Evolutionary conservation across 2,888 invertebrate genomes (phyloP).

Genomic region (Electrophaes corylata): DNA sequence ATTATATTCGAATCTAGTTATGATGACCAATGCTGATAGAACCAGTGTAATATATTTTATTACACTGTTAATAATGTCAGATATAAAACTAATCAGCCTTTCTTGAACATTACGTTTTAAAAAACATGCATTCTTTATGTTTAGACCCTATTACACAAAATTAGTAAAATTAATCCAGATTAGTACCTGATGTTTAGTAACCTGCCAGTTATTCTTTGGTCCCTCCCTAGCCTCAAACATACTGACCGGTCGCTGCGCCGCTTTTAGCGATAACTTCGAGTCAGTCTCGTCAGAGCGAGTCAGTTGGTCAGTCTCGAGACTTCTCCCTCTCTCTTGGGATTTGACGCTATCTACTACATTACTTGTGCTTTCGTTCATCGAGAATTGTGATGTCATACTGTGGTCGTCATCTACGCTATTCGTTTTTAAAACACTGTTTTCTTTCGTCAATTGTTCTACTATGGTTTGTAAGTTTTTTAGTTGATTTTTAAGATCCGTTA

Average conservation of each 20-base stretch:
- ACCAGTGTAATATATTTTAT: too few species aligned
- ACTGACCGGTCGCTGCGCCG: constrained; percentile 90
- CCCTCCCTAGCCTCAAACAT: constrained; percentile 94
- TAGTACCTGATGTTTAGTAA: constrained; percentile 85
- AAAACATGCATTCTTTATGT: not conserved
- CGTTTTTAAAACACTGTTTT: constrained; percentile 90
- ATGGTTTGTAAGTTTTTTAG: constrained; percentile 86
- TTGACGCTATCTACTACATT: constrained; percentile 55
- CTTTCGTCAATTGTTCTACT: constrained; percentile 90
- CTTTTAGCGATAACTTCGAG: constrained; percentile 65
- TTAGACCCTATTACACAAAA: constrained; percentile 37
- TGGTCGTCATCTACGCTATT: constrained; percentile 76
- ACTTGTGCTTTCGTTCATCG: constrained; percentile 62
- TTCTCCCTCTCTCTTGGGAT: constrained; percentile 69
- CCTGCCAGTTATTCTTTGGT: constrained; percentile 84
- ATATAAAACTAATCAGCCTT: too few species aligned
- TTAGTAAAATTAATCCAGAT: constrained; percentile 70
- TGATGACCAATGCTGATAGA: too few species aligned
- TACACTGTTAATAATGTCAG: too few species aligned
- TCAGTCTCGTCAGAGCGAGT: constrained; percentile 78
- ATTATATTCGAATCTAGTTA: too few species aligned
- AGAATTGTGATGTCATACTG: constrained; percentile 69
- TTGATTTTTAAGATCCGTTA: constrained; percentile 86
- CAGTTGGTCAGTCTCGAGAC: constrained; percentile 69
- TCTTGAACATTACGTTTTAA: not conserved